Evolutionary conservation across 2,113 vertebrate species (phyloP), one percentile per base, ranked within the genome.

Genomic region (Cyphomyrus plagiostoma): DNA sequence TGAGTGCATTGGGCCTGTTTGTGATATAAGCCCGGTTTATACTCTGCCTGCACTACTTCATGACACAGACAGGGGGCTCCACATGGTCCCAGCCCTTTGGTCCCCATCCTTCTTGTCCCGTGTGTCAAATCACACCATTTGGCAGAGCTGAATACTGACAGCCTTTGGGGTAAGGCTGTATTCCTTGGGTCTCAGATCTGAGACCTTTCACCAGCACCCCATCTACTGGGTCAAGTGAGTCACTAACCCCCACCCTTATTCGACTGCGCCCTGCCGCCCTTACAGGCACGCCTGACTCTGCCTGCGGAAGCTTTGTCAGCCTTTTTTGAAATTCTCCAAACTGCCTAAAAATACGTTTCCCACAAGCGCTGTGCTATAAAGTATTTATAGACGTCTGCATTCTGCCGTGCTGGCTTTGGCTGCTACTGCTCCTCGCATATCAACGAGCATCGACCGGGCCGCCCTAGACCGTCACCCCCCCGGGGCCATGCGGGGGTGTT

Each of bases 301-400:
- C 89, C 91, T 39, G 70, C 30, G 10, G 70, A 83, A 23, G 74
- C 88, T 87, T 87, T 84, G 88, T 83, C 50, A 50, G 91, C 88
- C 89, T 83, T 62, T 56, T 42, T 92, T 90, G 92, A 92, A 91
- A 91, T 87, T 74, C 90, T 89, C 30, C 87, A 89, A 93, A 92
- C 89, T 66, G 74, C 91, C 96, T 96, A 96, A 95, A 96, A 96
- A 95, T 96, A 96, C 2, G 91, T 93, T 94, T 94, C 95, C 95
- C 95, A 95, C 93, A 92, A 95, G 95, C 92, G 91, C 95, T 94
- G 94, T 95, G 94, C 95, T 93, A 95, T 96, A 92, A 96, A 96
- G 96, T 95, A 96, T 96, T 96, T 95, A 96, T 95, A 95, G 95
- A 92, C 89, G 92, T 91, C 92, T 91, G 92, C 90, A 91, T 93